These are phyloP conservation scores for Semicossyphus pulcher DNA, from an alignment of 2,113 vertebrate genomes.

Conservation along the genomic window DNA sequence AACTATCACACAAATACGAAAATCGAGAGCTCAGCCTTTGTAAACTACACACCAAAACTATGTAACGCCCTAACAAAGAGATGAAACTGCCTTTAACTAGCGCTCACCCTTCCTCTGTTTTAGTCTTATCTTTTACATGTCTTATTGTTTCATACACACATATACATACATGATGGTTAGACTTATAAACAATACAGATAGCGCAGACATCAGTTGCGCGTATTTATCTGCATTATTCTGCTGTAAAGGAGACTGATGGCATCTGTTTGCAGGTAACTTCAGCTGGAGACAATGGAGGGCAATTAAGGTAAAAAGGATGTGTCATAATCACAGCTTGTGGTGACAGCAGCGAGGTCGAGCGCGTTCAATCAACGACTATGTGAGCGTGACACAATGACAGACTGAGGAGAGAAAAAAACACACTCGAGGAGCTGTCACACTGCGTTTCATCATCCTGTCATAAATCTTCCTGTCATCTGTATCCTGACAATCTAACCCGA, in stretches of 20 bases:
- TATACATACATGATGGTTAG: too few relatives aligned
- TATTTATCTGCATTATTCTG: too few relatives aligned
- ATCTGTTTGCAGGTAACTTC: constrained; percentile 11
- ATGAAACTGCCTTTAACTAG: too few relatives aligned
- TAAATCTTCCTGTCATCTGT: constrained; percentile 35
- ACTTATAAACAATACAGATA: background rate
- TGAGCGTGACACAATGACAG: constrained; percentile 32
- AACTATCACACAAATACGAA: too few relatives aligned
- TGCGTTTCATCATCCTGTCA: constrained; percentile 41
- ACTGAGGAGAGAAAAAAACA: background rate
- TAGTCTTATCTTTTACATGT: too few relatives aligned
- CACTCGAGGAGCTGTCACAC: constrained; percentile 17
- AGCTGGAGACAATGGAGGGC: background rate
- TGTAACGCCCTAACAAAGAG: too few relatives aligned
- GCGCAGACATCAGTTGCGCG: background rate
- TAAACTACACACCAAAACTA: too few relatives aligned
- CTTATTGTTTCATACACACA: too few relatives aligned
- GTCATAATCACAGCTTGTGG: constrained; percentile 52
- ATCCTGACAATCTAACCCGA: background rate
- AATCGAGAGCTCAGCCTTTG: too few relatives aligned
- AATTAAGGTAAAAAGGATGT: constrained; percentile 28
- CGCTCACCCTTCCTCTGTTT: too few relatives aligned
- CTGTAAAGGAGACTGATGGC: background rate
- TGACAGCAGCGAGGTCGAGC: constrained; percentile 12
- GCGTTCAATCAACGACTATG: background rate